These are phyloP conservation scores for Sphaerolaimus hirsutus DNA, from an alignment of 2,888 invertebrate genomes.

Conservation along the genomic window DNA sequence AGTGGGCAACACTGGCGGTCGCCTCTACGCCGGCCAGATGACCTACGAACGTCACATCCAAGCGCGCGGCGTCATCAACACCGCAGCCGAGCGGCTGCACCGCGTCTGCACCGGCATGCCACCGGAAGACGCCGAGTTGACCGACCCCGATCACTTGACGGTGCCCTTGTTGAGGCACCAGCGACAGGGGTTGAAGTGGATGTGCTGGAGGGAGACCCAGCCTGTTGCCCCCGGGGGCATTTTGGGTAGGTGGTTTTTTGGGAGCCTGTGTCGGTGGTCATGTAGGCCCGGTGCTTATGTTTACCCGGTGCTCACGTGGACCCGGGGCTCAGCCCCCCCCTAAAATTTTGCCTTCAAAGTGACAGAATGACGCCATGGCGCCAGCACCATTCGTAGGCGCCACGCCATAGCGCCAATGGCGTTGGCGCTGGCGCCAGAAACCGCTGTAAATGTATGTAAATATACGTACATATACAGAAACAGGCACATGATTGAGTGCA, in stretches of 20 bases:
- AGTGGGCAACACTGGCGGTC: constrained; percentile 2
- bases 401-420: too few species aligned
- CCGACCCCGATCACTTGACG: constrained; percentile 2
- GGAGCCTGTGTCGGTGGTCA: too few species aligned
- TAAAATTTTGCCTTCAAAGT: too few species aligned
- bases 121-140: constrained; percentile 2
- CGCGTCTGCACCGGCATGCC: constrained; percentile 2
- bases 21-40: constrained; percentile 19
- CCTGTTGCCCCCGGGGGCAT: constrained; percentile 52
- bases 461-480: too few species aligned
- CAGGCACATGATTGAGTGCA: too few species aligned
- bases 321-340: too few species aligned
- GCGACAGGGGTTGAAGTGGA: constrained; percentile 58
- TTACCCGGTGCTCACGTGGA: too few species aligned
- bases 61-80: constrained; percentile 11
- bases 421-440: too few species aligned
- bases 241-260: constrained; percentile 37
- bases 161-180: constrained; percentile 51
- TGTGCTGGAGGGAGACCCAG: constrained; percentile 65
- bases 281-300: too few species aligned
- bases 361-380: too few species aligned
- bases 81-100: constrained; percentile 11
- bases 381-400: too few species aligned
- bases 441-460: too few species aligned
- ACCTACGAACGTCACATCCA: constrained; percentile 12